Base-by-base conservation (phyloP, 1,140 invertebrate genomes). In the Drosophila chauvacae region DNA sequence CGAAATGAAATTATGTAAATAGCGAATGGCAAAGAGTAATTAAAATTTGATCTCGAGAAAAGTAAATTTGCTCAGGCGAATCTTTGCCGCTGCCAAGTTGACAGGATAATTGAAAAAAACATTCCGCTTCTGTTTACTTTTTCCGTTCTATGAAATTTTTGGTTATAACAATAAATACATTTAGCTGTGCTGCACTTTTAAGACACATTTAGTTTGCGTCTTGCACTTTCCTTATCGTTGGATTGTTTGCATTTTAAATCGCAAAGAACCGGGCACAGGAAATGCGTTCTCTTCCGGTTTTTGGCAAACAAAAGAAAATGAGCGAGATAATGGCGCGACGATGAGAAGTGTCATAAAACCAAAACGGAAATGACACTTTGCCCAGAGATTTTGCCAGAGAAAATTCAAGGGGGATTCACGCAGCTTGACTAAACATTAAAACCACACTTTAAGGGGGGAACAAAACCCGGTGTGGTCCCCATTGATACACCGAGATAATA, bases 401-500 rank as follows among this genome's bases (percentile, higher is more conserved):
- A 50, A 61, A 57, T 57, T 44, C 41, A 62, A 33, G 44, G 20
- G 20, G 39, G 35, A 56, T 26, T 56, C 44, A 50, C 28, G 9
- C 53, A 65, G 42, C 42, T 47, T 47, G 42, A 33, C 35, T 69
- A 44, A 44, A 56, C 50, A 71, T 72, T 72, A 44, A 72, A 58
- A 33, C 26, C 9, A 4, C 35, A 50, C 55, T 60, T 51, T 41
- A 72, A 59, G 70, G n/a, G 23, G n/a, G n/a, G 11, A 7, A 4
- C 16, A 7, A 4, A 6, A 18, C 33, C 23, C 41, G 14, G 18
- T 37, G 20, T 26, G 7, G 39, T 26, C 33, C 45, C 39, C 44
- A 74, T 81, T 80, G 73, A 84, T 76, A 86, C 35, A n/a, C 66
- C 51, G 30, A 64, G 83, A 87, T 88, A 80, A 87, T 86, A 86